Evolutionary conservation across 1,140 invertebrate genomes (phyloP).

Genomic region (Megathymus violae): DNA sequence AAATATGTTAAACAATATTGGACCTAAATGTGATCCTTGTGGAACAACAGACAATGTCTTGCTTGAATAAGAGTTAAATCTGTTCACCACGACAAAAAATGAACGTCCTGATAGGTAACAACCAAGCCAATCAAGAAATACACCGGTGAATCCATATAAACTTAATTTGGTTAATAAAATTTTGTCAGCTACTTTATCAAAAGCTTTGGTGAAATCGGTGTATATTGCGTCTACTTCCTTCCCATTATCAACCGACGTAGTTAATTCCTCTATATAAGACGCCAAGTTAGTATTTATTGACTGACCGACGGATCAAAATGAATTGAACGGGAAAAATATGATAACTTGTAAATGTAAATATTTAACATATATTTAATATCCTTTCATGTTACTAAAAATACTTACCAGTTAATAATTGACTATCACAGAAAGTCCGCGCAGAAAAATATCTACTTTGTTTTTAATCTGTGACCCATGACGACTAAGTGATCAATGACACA

Average conservation of each 20-base stretch:
- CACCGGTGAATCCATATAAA: conserved; percentile 26
- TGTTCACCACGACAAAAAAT: conserved; percentile 30
- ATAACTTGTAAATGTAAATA: no score
- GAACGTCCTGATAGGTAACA: conserved; percentile 22
- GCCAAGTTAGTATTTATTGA: conserved; percentile 28
- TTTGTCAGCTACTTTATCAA: no score
- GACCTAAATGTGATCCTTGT: conserved; percentile 28
- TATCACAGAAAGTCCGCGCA: no score
- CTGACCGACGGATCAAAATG: no score
- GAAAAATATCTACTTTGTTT: background rate
- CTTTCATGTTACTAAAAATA: no score
- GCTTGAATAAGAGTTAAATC: conserved; percentile 5
- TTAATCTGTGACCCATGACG: background rate
- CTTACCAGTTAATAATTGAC: no score
- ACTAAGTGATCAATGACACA: background rate
- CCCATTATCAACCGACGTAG: conserved; percentile 19
- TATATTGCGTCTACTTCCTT: no score
- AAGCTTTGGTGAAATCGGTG: no score
- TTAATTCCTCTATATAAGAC: conserved; percentile 19
- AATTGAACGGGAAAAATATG: no score
- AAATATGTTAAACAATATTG: conserved; percentile 27
- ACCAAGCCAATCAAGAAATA: conserved; percentile 11
- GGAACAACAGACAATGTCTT: conserved; percentile 11
- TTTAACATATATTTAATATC: no score
- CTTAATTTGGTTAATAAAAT: conserved; percentile 28